A percentile compares a stretch with the other conserved stretches of the same genome.
Evolutionary conservation across 1,140 invertebrate genomes (phyloP).

Genomic region (Globodera ellingtonae): DNA sequence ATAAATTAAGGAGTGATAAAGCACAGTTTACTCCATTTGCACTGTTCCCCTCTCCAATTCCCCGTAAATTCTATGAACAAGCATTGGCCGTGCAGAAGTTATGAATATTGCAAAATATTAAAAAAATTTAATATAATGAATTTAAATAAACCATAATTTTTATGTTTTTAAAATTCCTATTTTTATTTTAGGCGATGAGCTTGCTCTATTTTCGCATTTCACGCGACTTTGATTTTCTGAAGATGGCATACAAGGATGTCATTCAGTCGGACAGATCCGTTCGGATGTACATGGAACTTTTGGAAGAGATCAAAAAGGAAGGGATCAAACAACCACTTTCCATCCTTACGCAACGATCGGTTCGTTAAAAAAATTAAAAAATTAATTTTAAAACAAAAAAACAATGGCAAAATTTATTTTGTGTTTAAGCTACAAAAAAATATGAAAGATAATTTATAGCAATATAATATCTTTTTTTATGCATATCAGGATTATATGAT

Average conservation of each 20-base stretch:
- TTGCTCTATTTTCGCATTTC: constrained; percentile 60
- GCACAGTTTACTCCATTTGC: constrained; percentile 59
- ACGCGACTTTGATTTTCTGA: constrained; percentile 62
- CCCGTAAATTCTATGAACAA: constrained; percentile 55
- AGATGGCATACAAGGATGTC: constrained; percentile 56
- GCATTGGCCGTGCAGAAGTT: constrained; percentile 59
- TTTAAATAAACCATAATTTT: too few relatives aligned
- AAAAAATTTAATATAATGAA: not conserved
- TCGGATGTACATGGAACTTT: constrained; percentile 52
- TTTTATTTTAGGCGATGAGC: constrained; percentile 54
- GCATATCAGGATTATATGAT: constrained; percentile 56
- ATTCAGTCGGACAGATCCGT: constrained; percentile 62
- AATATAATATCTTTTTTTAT: not conserved
- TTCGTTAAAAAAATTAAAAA: constrained; percentile 43
- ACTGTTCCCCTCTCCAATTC: constrained; percentile 62
- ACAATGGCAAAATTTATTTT: too few relatives aligned
- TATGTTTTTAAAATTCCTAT: not conserved
- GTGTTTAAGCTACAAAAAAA: too few relatives aligned
- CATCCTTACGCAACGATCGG: constrained; percentile 60
- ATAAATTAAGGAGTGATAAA: constrained; percentile 14
- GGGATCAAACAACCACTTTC: constrained; percentile 50
- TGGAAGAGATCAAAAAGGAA: constrained; percentile 44
- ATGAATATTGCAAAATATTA: constrained; percentile 9
- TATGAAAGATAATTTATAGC: too few relatives aligned
- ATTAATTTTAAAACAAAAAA: too few relatives aligned